Evolutionary conservation across 2,888 invertebrate genomes (phyloP).

Genomic region (Iselma pallidipennis): DNA sequence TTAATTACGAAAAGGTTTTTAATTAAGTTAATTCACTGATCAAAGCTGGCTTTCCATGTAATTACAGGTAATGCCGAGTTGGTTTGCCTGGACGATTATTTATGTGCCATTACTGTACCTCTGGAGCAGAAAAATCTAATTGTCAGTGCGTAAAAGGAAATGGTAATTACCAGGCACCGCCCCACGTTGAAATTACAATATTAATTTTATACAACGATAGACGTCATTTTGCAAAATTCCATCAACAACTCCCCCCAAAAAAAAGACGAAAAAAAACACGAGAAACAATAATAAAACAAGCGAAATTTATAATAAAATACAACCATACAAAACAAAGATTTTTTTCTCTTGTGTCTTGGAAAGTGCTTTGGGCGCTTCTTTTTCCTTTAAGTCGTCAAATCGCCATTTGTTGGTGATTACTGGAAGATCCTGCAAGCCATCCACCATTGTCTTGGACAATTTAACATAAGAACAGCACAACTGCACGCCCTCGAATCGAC

Average conservation of each 20-base stretch:
- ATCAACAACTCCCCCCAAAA: neutral
- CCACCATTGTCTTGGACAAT: neutral
- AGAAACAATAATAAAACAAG: neutral
- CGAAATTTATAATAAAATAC: neutral
- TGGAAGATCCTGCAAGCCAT: neutral
- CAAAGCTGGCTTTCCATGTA: constrained; percentile 30
- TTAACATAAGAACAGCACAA: neutral
- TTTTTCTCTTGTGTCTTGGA: neutral
- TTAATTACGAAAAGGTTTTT: constrained; percentile 38
- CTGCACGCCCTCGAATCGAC: neutral
- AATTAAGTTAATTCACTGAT: constrained; percentile 36
- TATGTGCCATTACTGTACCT: constrained; percentile 30
- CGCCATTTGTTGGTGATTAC: neutral
- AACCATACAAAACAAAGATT: too few species aligned
- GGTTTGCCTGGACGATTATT: constrained; percentile 28
- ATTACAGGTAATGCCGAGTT: constrained; percentile 31
- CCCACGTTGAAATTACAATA: neutral
- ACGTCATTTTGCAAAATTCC: neutral
- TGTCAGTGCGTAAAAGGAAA: constrained; percentile 19
- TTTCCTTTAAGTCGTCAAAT: neutral
- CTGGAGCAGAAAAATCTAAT: constrained; percentile 31
- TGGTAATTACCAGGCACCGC: constrained; percentile 1
- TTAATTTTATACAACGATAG: neutral
- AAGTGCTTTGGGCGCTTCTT: neutral
- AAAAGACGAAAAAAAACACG: too few species aligned